Percentiles rank a stretch among this genome's conserved stretches.
Evolutionary conservation across 1,140 invertebrate species (phyloP).

Genomic region (Leguminivora glycinivorella): DNA sequence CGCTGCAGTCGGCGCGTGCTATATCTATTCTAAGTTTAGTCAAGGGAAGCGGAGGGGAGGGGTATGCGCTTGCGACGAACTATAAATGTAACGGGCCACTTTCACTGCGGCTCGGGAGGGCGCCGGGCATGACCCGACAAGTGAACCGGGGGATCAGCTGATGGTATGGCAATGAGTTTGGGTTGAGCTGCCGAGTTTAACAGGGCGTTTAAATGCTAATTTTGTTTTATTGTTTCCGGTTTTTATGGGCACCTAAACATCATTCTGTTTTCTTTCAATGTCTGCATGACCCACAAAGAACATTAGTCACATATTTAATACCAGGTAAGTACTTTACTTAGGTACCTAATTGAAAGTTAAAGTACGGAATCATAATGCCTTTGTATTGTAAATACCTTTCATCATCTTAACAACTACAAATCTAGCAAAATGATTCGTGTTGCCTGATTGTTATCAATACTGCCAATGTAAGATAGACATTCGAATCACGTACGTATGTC

Average conservation of each 20-base stretch:
- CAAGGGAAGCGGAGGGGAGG: constrained; percentile 30
- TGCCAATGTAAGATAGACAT: neutral
- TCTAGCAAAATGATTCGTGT: too few relatives aligned
- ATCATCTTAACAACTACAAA: too few relatives aligned
- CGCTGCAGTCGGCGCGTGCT: constrained; percentile 32
- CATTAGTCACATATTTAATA: too few relatives aligned
- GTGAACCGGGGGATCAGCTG: constrained; percentile 5
- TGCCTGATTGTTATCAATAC: neutral
- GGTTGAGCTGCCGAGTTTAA: neutral
- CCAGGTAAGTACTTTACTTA: too few relatives aligned
- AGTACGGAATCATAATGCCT: too few relatives aligned
- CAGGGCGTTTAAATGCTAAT: too few relatives aligned
- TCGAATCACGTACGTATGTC: neutral
- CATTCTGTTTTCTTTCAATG: too few relatives aligned
- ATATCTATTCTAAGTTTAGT: constrained; percentile 42
- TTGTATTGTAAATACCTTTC: too few relatives aligned
- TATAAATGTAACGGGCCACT: constrained; percentile 61
- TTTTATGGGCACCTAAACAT: too few relatives aligned
- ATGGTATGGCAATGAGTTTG: neutral
- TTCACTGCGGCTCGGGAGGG: constrained; percentile 39
- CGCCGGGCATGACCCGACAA: constrained; percentile 10
- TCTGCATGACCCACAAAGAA: too few relatives aligned
- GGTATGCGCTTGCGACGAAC: constrained; percentile 39
- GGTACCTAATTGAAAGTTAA: too few relatives aligned
- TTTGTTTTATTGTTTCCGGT: too few relatives aligned